Evolutionary conservation across 2,888 invertebrate species (phyloP).

Genomic region (Sturmia bella): DNA sequence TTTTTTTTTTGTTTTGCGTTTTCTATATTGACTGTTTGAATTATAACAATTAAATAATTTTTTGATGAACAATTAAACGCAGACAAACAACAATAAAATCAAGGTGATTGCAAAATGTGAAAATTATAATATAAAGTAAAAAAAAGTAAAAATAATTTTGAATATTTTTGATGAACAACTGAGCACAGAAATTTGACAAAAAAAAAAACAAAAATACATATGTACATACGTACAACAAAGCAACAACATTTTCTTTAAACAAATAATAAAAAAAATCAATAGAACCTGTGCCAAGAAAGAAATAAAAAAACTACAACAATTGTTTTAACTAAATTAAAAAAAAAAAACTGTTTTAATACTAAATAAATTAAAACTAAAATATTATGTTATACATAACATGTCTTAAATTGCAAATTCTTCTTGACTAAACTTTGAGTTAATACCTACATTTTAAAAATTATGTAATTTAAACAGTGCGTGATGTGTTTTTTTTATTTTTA

Average conservation of each 20-base stretch:
- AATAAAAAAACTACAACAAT: background rate
- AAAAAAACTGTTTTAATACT: background rate
- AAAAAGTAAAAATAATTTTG: constrained; percentile 25
- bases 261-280: constrained; percentile 44
- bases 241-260: constrained; percentile 23
- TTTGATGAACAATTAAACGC: constrained; percentile 43
- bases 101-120: constrained; percentile 64
- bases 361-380: background rate
- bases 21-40: constrained; percentile 18
- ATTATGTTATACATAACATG: background rate
- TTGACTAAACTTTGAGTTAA: background rate
- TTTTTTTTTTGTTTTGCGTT: constrained; percentile 19
- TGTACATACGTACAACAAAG: constrained; percentile 4
- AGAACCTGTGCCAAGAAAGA: constrained; percentile 34
- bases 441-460: background rate
- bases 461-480: constrained; percentile 21
- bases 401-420: background rate
- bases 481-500: constrained; percentile 18
- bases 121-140: constrained; percentile 26
- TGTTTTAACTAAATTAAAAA: background rate
- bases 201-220: constrained; percentile 26
- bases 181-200: constrained; percentile 43
- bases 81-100: constrained; percentile 40
- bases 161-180: constrained; percentile 17
- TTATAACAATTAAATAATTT: constrained; percentile 42